A percentile compares a stretch with the other conserved stretches of the same genome.
These are phyloP conservation scores for Sorex fumeus DNA, from an alignment of 2,113 vertebrate genomes.

Conservation along the genomic window DNA sequence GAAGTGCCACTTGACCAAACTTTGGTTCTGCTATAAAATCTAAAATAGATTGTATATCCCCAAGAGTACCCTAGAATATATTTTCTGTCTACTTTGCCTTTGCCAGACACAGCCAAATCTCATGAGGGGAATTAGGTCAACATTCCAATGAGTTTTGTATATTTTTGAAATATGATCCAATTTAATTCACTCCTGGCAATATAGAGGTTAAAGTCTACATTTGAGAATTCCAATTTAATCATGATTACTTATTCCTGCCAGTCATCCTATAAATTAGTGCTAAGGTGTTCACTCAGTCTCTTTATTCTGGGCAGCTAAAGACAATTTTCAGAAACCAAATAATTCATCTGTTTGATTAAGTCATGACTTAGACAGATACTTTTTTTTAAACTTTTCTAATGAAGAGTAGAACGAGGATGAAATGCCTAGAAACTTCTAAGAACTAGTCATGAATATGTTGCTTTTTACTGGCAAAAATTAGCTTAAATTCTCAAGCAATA, in stretches of 20 bases:
- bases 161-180: slow-evolving; percentile 62
- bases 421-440: neutral
- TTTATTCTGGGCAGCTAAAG: slow-evolving; percentile 13
- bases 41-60: neutral
- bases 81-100: slow-evolving; percentile 18
- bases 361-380: neutral
- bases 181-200: slow-evolving; percentile 29
- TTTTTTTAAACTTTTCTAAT: neutral
- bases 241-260: neutral
- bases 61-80: neutral
- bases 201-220: slow-evolving; percentile 61
- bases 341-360: neutral
- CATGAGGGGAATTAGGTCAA: slow-evolving; percentile 48
- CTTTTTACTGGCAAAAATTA: neutral
- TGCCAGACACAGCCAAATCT: slow-evolving; percentile 34
- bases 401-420: neutral
- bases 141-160: slow-evolving; percentile 44
- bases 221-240: slow-evolving; percentile 39
- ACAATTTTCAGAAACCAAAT: slow-evolving; percentile 28
- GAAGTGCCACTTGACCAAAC: slow-evolving; percentile 37
- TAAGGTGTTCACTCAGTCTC: neutral
- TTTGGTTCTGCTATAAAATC: slow-evolving; percentile 33
- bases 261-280: too few species aligned
- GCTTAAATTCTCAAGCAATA: neutral
- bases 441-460: neutral